phyloP scores from a whole-genome alignment of 2,797 vertebrate genomes.

The Knipowitschia caucasica region DNA sequence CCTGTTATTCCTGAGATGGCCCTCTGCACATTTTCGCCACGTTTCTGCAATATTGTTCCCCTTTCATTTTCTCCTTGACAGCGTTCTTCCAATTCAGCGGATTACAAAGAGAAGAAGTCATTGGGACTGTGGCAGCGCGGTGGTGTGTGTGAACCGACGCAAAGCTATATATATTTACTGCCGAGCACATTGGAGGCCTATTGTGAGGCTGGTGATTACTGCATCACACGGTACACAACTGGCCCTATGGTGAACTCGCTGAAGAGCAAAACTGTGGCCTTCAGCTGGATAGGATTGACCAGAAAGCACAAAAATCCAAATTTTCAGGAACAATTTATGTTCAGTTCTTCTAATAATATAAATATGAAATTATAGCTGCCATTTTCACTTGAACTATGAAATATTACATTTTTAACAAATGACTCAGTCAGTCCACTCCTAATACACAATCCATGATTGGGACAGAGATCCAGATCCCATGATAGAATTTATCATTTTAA shows the following conservation, averaged over 20 bases:
- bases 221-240: constrained; percentile 8
- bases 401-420: too few relatives aligned
- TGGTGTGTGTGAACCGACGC: constrained; percentile 16
- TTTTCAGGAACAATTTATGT: background rate
- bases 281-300: constrained; percentile 6
- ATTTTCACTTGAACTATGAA: too few relatives aligned
- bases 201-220: constrained; percentile 27
- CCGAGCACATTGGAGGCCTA: constrained; percentile 5
- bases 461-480: too few relatives aligned
- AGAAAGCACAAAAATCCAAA: background rate
- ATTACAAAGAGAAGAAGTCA: constrained; percentile 54
- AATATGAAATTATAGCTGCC: too few relatives aligned
- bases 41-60: constrained; percentile 39
- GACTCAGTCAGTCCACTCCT: too few relatives aligned
- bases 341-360: too few relatives aligned
- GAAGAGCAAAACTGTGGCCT: constrained; percentile 40
- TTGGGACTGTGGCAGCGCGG: constrained; percentile 33
- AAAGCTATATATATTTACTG: constrained; percentile 16
- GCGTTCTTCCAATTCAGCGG: constrained; percentile 42
- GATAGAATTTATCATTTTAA: too few relatives aligned
- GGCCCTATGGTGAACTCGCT: constrained; percentile 15
- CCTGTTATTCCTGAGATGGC: constrained; percentile 32
- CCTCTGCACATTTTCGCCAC: constrained; percentile 29
- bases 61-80: constrained; percentile 47
- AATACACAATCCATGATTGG: too few relatives aligned